Percentiles rank a stretch among this genome's conserved stretches.
phyloP scores from a whole-genome alignment of 2,888 invertebrate species.

The Brachyopa scutellaris region DNA sequence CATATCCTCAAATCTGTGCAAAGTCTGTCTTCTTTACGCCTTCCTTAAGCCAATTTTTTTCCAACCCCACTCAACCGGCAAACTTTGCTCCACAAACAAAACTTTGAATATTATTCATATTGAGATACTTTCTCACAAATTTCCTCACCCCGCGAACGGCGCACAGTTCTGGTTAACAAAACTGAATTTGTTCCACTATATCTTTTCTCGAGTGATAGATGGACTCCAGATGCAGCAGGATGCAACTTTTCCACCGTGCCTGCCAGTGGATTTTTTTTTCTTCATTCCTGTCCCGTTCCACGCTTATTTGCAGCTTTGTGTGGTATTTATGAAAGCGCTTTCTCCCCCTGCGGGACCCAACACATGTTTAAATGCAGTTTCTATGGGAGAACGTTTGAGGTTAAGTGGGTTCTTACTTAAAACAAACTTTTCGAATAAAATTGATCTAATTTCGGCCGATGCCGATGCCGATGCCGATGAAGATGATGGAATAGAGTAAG shows the following conservation, averaged over 20 bases:
- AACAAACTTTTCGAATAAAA: conserved; percentile 70
- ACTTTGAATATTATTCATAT: conserved; percentile 71
- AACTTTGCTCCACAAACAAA: conserved; percentile 50
- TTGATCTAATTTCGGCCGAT: conserved; percentile 51
- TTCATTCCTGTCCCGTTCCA: conserved; percentile 17
- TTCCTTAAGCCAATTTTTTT: background rate
- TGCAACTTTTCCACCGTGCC: conserved; percentile 57
- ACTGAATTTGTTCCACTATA: conserved; percentile 70
- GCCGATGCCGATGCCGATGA: background rate
- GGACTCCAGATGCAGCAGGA: conserved; percentile 67
- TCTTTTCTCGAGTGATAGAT: conserved; percentile 61
- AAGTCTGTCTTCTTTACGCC: background rate
- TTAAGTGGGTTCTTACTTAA: conserved; percentile 68
- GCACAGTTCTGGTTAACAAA: conserved; percentile 70
- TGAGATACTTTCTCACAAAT: conserved; percentile 70
- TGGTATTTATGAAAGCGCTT: conserved; percentile 64
- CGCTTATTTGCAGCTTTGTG: conserved; percentile 57
- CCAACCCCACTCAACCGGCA: conserved; percentile 29
- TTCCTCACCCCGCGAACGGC: conserved; percentile 46
- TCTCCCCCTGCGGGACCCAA: background rate
- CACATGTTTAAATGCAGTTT: conserved; percentile 44
- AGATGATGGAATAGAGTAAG: background rate
- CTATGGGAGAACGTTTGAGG: conserved; percentile 28
- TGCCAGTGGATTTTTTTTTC: background rate
- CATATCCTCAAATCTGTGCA: conserved; percentile 31